Evolutionary conservation across 2,113 vertebrate species (phyloP), one percentile per base, ranked within the genome.

Genomic region (Nansenia antarctica): DNA sequence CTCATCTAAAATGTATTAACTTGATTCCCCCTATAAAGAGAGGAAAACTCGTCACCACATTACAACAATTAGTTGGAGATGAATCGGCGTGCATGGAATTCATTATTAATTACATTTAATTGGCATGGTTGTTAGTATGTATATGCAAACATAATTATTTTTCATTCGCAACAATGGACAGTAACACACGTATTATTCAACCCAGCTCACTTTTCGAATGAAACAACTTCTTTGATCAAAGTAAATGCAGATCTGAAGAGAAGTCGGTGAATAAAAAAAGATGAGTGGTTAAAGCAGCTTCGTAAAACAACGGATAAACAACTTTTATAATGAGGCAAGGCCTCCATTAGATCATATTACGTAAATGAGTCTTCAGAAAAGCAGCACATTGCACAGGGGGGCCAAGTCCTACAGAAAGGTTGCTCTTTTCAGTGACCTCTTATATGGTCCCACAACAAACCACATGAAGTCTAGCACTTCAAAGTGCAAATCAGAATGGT

Each of bases 51-150:
- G 54, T n/a, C 11, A 31, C 24, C 2, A 1, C 15, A 30, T 31
- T 58, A 30, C 12, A 31, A 58, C 7, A 31, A 31, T 58, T 58
- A n/a, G 5, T 7, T 3, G 6, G 14, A 55, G 53, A 55, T 55
- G 26, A 58, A 58, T 58, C 26, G 1, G 53, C 53, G 24, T 26
- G 5, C 53, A 55, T n/a, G n/a, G n/a, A n/a, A n/a, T 27, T 55
- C 26, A 55, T 12, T n/a, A n/a, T 55, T 55, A 55, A 26, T 55
- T 24, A 11, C 53, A 12, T 55, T 55, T 55, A 55, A 55, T 55
- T 55, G 53, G 24, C 2, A 24, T 20, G 26, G 9, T 55, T 55
- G 26, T 55, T 55, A 26, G 26, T 29, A 20, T 55, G 26, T 29
- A 20, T 55, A 8, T 55, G 26, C 26, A 55, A 29, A 55, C 22